These are phyloP conservation scores for Nasonia longicornis DNA, from an alignment of 1,140 invertebrate species.

Conservation along the genomic window DNA sequence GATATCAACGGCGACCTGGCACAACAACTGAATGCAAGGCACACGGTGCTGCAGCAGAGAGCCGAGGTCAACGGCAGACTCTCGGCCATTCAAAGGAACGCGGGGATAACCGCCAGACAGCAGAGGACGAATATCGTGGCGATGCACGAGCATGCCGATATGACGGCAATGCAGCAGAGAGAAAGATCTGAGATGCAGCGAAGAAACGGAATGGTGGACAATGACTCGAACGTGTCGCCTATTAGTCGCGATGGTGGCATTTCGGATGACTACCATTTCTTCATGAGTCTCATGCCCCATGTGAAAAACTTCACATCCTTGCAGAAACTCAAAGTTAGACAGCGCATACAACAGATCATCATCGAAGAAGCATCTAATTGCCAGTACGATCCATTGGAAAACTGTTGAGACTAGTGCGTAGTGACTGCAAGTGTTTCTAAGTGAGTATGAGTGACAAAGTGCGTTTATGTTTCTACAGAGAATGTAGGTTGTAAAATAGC, in stretches of 20 bases:
- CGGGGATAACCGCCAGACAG: constrained; percentile 9
- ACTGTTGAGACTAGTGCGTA: constrained; percentile 24
- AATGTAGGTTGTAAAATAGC: not conserved
- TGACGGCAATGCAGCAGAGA: constrained; percentile 26
- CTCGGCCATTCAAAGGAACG: constrained; percentile 28
- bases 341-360: constrained; percentile 44
- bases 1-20: constrained; percentile 12
- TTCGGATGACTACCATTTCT: constrained; percentile 45
- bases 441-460: not conserved
- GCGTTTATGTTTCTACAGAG: not conserved
- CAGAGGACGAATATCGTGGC: constrained; percentile 23
- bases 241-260: constrained; percentile 31
- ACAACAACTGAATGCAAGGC: constrained; percentile 33
- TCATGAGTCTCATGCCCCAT: constrained; percentile 45
- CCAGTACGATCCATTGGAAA: constrained; percentile 42
- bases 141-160: constrained; percentile 23
- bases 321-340: constrained; percentile 43
- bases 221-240: constrained; percentile 21
- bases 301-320: constrained; percentile 37
- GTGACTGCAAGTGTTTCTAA: not conserved
- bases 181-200: constrained; percentile 3
- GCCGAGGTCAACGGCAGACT: constrained; percentile 27
- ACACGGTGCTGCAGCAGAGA: constrained; percentile 29
- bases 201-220: not conserved
- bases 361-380: constrained; percentile 39